Evolutionary conservation across 2,797 vertebrate species (phyloP).

Genomic region (Gastrophryne carolinensis): DNA sequence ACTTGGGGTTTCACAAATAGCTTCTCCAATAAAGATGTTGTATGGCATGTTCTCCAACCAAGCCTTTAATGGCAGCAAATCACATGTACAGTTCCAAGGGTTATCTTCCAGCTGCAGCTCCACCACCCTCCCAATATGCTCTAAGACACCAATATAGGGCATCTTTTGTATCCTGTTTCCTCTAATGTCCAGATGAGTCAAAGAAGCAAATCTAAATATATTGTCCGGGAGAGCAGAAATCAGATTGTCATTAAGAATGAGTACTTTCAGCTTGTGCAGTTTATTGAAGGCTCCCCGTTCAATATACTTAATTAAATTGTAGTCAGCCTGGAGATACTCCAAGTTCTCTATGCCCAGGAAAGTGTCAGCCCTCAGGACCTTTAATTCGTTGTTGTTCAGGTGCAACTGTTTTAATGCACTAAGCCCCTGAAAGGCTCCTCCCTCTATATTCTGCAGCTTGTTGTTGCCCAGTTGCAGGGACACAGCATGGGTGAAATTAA

Average conservation of each 20-base stretch:
- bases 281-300: conserved; percentile 98
- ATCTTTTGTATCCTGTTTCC: conserved; percentile 97
- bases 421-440: conserved; percentile 93
- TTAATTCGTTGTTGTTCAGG: conserved; percentile 98
- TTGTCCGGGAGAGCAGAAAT: conserved; percentile 94
- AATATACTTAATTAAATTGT: conserved; percentile 98
- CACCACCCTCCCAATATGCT: conserved; percentile 94
- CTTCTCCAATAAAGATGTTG: conserved; percentile 96
- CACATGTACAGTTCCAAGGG: conserved; percentile 98
- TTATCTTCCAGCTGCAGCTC: conserved; percentile 97
- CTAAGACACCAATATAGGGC: conserved; percentile 93
- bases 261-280: conserved; percentile 94
- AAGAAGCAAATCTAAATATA: conserved; percentile 96
- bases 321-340: conserved; percentile 99
- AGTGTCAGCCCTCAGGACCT: conserved; percentile 93
- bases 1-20: conserved; percentile 94
- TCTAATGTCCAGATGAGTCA: conserved; percentile 97
- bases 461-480: conserved; percentile 98
- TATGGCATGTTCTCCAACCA: conserved; percentile 99
- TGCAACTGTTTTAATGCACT: conserved; percentile 95
- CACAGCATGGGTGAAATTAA: conserved; percentile 95
- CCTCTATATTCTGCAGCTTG: conserved; percentile 96
- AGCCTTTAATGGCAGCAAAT: conserved; percentile 92
- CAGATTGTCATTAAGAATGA: conserved; percentile 98
- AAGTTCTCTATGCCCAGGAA: conserved; percentile 97